Base-by-base conservation (phyloP, 2,797 vertebrate genomes). In the Cercopithecus mitis region DNA sequence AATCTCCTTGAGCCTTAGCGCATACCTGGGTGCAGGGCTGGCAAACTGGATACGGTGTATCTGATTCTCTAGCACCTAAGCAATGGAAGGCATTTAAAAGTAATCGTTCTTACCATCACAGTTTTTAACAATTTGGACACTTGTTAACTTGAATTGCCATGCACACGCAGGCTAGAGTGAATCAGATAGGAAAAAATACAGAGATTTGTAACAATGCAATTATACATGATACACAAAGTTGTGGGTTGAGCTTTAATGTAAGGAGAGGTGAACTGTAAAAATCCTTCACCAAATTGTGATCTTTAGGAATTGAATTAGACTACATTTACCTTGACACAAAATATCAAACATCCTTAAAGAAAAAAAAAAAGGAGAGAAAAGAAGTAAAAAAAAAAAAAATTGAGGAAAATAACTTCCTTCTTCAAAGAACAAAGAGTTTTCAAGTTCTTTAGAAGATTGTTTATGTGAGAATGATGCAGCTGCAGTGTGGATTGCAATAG, bases 291-390 rank as follows among this genome's bases (percentile, higher is more conserved):
- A 27, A 89, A 39, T 10, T 36, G 39, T 57, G 77, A 25, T 55
- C 84, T 87, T 75, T 41, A 50, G 58, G 86, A 70, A 91, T 3
- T 30, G 43, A 61, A 91, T 76, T n/a, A 76, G 81, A 47, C 77
- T 94, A 70, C 79, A 84, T 87, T 96, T 91, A 92, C 91, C 75
- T 92, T 70, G 67, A 83, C 50, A 86, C 11, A 88, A 92, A 87
- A 94, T 64, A 85, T 81, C n/a, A 72, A 94, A 95, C 92, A 72
- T 14, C 25, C n/a, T 70, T 84, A 52, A 30, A n/a, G 17, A 89
- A 45, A 41, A n/a, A 8, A 45, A 39, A 20, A 45, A 81, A 30
- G 36, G 20, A 87, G 41, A 36, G 25, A 4, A 50, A 12, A 41
- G 15, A 30, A 20, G 20, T 2, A 20, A 25, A 50, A 55, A 4